Percentiles rank a stretch among this genome's conserved stretches.
phyloP scores from a whole-genome alignment of 2,888 invertebrate species.

The Seira sanloemensis region DNA sequence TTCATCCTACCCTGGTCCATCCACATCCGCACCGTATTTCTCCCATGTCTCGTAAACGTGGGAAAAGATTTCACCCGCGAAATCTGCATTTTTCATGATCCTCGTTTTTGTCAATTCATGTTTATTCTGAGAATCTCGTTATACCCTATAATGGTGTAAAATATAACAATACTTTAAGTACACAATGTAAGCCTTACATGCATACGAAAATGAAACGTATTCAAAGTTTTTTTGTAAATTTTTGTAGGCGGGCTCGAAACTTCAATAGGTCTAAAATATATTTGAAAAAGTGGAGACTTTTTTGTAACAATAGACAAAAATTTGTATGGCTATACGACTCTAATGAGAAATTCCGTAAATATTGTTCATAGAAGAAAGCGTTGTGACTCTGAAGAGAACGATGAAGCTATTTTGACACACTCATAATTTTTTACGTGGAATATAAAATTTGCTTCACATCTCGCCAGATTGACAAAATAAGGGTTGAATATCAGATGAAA shows the following conservation, averaged over 20 bases:
- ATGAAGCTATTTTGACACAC: neutral
- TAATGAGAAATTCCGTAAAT: conserved; percentile 26
- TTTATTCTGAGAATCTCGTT: too few species aligned
- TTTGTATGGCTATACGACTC: neutral
- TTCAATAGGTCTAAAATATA: neutral
- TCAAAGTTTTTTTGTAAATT: neutral
- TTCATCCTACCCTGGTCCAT: too few species aligned
- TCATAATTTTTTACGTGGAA: neutral
- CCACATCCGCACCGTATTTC: too few species aligned
- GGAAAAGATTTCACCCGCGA: too few species aligned
- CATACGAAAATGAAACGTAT: neutral
- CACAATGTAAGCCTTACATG: neutral
- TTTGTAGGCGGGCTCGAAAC: neutral
- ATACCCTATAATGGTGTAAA: too few species aligned
- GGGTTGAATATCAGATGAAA: neutral
- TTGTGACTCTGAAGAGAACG: neutral
- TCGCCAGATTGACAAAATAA: neutral
- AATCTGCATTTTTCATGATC: too few species aligned
- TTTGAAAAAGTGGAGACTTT: neutral
- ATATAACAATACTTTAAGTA: neutral
- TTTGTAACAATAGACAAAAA: neutral
- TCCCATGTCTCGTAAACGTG: too few species aligned
- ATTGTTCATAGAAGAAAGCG: conserved; percentile 37
- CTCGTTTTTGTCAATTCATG: too few species aligned
- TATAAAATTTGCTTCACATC: neutral